Evolutionary conservation across 2,888 invertebrate species (phyloP).

Genomic region (Xylota segnis): DNA sequence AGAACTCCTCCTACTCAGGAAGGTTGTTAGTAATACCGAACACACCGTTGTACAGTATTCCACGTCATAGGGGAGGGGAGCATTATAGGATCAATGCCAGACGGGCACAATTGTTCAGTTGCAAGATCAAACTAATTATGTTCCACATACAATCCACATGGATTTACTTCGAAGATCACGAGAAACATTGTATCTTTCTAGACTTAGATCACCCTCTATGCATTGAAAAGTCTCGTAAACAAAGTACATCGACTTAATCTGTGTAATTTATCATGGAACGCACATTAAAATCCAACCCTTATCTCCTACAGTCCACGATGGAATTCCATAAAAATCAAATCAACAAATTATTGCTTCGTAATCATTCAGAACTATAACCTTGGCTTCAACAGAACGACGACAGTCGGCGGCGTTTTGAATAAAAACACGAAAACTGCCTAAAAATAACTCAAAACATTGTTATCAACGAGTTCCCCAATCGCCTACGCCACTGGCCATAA

Average conservation of each 20-base stretch:
- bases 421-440: constrained; percentile 4
- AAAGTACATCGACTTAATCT: background rate
- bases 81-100: too few relatives aligned
- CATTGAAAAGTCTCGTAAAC: background rate
- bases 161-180: background rate
- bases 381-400: background rate
- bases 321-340: background rate
- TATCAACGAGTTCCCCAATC: constrained; percentile 1
- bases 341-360: background rate
- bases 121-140: background rate
- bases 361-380: constrained; percentile 1
- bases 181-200: background rate
- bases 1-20: too few relatives aligned
- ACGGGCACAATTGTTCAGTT: too few relatives aligned
- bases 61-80: too few relatives aligned
- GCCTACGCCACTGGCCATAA: constrained; percentile 2
- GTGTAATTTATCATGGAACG: background rate
- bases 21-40: too few relatives aligned
- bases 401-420: background rate
- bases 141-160: background rate
- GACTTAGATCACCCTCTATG: background rate
- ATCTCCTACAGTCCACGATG: background rate
- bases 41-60: too few relatives aligned
- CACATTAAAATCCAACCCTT: background rate
- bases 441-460: constrained; percentile 4